Evolutionary conservation across 53 echinoderm and acorn worm species (phyloP), one percentile per base, ranked within the genome.

Genomic region (Henricia sp.): DNA sequence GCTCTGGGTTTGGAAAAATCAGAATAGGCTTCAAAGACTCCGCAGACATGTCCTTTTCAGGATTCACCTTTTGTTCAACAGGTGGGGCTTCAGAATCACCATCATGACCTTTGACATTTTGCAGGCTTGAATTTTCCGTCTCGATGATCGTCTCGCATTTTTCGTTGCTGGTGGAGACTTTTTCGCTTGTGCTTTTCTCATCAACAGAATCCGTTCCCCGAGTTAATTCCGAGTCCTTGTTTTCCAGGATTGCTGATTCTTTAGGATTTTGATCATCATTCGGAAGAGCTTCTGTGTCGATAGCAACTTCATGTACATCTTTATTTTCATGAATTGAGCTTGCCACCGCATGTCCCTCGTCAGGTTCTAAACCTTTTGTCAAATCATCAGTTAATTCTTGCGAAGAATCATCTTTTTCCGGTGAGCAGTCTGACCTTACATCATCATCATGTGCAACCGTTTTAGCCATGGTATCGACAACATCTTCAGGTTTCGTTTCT

Each of bases 1-100:
- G 17, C 16, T 46, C 80, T 20, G 80, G 80, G 80, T 80, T 80
- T 24, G 80, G 80, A 48, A 62, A 23, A 44, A 64, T 44, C 27
- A 48, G 8, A 28, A 63, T 13, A n/a, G 64, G 21, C 34, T 80
- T 53, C 2, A 20, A 4, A 1, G 52, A 11, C 20, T 58, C 36
- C n/a, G 36, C 0, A 20, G 38, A 12, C 1, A 21, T 37, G 20
- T 0, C 62, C 27, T 16, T 37, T 56, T 27, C 40, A 4, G n/a
- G 27, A n/a, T 21, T n/a, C 24, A 52, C 73, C 13, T 68, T 42
- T 4, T 19, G 12, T 50, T 30, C 37, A 32, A 37, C 68, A 23
- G 29, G 37, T 28, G 36, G 12, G 17, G 39, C 52, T 43, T 23
- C 41, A 13, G 26, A 3, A 52, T 33, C 37, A 21, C 46, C 67